Conservation (phyloP, 2,888 invertebrate species). For the Tubulanus polymorphus region DNA sequence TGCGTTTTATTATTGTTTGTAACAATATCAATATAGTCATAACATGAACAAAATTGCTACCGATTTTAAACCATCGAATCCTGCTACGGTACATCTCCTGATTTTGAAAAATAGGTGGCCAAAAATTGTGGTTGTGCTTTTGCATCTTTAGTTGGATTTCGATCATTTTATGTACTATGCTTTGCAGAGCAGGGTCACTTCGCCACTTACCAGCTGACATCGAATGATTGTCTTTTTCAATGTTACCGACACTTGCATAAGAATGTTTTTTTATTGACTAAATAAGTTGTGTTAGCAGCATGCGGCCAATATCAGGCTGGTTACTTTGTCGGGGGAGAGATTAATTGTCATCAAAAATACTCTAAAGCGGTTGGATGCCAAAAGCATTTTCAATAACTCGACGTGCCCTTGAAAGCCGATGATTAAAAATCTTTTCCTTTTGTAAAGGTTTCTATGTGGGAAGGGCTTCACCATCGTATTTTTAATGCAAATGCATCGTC, state of each 20-base stretch:
- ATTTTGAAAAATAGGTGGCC: background rate
- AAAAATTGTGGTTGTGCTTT: background rate
- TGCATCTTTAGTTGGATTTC: background rate
- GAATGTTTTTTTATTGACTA: no score
- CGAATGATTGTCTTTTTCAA: background rate
- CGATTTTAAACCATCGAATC: background rate
- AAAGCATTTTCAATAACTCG: conserved; percentile 3
- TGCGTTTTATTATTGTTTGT: no score
- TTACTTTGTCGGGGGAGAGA: background rate
- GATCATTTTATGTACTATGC: no score
- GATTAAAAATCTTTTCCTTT: conserved; percentile 9
- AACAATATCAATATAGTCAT: no score
- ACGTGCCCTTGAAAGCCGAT: background rate
- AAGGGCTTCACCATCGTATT: conserved; percentile 9
- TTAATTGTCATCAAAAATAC: conserved; percentile 8
- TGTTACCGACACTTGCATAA: background rate
- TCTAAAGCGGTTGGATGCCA: conserved; percentile 5
- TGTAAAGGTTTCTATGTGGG: conserved; percentile 4
- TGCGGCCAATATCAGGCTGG: background rate
- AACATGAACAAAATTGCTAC: no score
- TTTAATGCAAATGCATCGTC: conserved; percentile 12
- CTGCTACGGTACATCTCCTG: conserved; percentile 8
- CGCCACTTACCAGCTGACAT: conserved; percentile 3
- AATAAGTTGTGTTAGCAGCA: conserved; percentile 6
- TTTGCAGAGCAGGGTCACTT: background rate